Evolutionary conservation across 2,888 invertebrate genomes (phyloP), one percentile per base, ranked within the genome.

Genomic region (Drosophila sordidula): DNA sequence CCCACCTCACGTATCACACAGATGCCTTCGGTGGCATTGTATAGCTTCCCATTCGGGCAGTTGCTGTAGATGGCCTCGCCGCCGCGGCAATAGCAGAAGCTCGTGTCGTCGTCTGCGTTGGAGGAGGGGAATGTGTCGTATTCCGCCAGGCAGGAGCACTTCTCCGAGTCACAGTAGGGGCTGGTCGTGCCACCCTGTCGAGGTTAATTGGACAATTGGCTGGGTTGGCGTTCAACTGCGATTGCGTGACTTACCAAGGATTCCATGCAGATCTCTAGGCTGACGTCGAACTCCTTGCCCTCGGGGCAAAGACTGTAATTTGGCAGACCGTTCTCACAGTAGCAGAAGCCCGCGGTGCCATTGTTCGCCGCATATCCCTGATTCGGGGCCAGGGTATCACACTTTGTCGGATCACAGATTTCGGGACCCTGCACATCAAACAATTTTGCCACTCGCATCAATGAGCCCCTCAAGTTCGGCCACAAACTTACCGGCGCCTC

Each of bases 321-420:
- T 46, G 74, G 56, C 0, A 70, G 2, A 0, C 66, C 83, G 0
- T 51, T 56, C 8, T 67, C 3, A 9, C 90, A 90, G 47, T 80
- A 83, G 47, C 91, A 91, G 58, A 87, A 91, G 26, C 80, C 76
- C 0, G 44, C 42, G 5, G 70, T 56, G 16, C 85, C 83, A 59
- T 74, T 69, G 4, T 36, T 4, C 11, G 74, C 14, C 12, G n/a
- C 18, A 22, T 38, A 75, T 2, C 71, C 11, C 6, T 42, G 9
- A 11, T 61, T 49, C 1, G 76, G 58, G 5, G 9, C 18, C 0
- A 59, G 29, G 2, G 5, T n/a, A 36, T 69, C 64, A 8, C 81
- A 81, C 8, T 16, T 0, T 0, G 50, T 38, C 0, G 22, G 44
- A 49, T 79, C 6, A 12, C 81, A 81, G 2, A 41, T 29, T 25